Evolutionary conservation across 2,888 invertebrate genomes (phyloP).

Genomic region (Nymphalis c-album): DNA sequence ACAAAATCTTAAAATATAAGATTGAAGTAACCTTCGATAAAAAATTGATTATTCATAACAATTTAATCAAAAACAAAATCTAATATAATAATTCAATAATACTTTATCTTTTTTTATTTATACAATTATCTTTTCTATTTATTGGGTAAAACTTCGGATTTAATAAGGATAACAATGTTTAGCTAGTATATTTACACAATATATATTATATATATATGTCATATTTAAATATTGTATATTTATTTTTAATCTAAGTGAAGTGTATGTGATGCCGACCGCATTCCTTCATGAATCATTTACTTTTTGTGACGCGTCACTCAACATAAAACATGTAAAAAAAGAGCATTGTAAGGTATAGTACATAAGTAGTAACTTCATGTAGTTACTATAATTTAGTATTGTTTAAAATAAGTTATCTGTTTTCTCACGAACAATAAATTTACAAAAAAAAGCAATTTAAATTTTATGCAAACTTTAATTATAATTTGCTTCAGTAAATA

Average conservation of each 20-base stretch:
- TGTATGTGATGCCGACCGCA: constrained; percentile 38
- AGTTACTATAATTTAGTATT: not conserved
- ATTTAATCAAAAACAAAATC: too few relatives aligned
- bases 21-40: too few relatives aligned
- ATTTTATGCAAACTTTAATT: not conserved
- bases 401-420: not conserved
- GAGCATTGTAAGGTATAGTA: constrained; percentile 15
- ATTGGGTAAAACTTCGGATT: too few relatives aligned
- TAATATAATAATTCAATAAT: too few relatives aligned
- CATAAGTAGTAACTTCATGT: not conserved
- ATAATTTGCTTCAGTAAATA: not conserved
- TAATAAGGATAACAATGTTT: too few relatives aligned
- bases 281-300: constrained; percentile 59
- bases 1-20: too few relatives aligned
- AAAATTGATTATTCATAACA: too few relatives aligned
- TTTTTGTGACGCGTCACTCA: constrained; percentile 54
- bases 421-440: constrained; percentile 4
- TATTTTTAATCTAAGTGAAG: constrained; percentile 1
- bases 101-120: too few relatives aligned
- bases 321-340: constrained; percentile 31
- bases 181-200: too few relatives aligned
- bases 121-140: too few relatives aligned
- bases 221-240: too few relatives aligned
- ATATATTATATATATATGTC: too few relatives aligned
- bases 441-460: not conserved